A percentile compares a stretch with the other conserved stretches of the same genome.
Conservation (phyloP, 2,888 invertebrate genomes). For the Melipona beecheii region DNA sequence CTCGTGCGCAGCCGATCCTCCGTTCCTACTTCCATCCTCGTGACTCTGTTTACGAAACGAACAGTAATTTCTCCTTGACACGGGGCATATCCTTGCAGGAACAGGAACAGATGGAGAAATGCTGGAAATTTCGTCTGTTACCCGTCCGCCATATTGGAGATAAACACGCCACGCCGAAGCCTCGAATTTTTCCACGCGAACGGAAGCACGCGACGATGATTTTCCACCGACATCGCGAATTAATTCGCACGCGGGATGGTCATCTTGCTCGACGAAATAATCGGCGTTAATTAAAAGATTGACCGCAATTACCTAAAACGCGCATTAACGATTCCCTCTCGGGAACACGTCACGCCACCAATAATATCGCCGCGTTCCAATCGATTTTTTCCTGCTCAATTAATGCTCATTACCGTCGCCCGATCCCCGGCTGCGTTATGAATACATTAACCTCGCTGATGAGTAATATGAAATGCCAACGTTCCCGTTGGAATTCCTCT, state of each 20-base stretch:
- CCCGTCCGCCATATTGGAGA: constrained; percentile 32
- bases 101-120: too few relatives aligned
- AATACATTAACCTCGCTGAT: constrained; percentile 36
- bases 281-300: constrained; percentile 58
- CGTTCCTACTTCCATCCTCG: background rate
- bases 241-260: constrained; percentile 37
- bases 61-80: background rate
- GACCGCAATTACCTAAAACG: constrained; percentile 48
- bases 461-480: constrained; percentile 27
- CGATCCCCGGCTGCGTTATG: constrained; percentile 14
- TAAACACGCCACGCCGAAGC: constrained; percentile 37
- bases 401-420: constrained; percentile 40
- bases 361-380: constrained; percentile 36
- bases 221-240: constrained; percentile 33
- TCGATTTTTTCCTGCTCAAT: constrained; percentile 47
- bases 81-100: too few relatives aligned
- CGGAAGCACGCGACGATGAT: background rate
- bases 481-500: background rate
- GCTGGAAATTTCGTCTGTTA: too few relatives aligned
- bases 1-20: background rate
- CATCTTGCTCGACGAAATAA: constrained; percentile 45
- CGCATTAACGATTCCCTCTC: constrained; percentile 39
- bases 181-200: constrained; percentile 23
- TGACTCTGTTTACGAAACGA: constrained; percentile 31
- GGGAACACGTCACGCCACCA: constrained; percentile 26